These are phyloP conservation scores for Loriculus beryllinus DNA, from an alignment of 2,797 vertebrate genomes.

Conservation along the genomic window DNA sequence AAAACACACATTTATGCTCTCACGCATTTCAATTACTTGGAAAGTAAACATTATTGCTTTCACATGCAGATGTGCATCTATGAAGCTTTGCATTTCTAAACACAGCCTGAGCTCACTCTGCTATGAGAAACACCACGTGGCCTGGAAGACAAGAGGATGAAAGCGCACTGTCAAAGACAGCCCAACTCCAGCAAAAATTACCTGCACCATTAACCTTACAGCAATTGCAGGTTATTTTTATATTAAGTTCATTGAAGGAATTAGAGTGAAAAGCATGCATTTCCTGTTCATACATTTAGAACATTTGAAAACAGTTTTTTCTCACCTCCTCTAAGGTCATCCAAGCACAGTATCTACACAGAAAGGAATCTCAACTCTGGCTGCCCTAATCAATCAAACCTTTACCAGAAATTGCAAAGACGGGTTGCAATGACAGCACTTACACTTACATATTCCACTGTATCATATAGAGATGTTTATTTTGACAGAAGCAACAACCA, in stretches of 20 bases:
- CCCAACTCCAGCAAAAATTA: neutral
- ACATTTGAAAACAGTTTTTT: neutral
- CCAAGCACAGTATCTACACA: neutral
- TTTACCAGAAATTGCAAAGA: conserved; percentile 26
- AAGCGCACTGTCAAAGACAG: neutral
- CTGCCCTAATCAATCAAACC: conserved; percentile 31
- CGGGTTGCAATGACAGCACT: conserved; percentile 1
- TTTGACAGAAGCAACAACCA: neutral
- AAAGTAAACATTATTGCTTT: neutral
- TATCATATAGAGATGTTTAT: neutral
- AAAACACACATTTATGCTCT: neutral
- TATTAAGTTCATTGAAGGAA: conserved; percentile 14
- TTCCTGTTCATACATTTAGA: neutral
- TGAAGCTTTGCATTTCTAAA: neutral
- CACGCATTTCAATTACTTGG: neutral
- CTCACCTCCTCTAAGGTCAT: neutral
- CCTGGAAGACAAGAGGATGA: neutral
- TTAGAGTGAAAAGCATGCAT: conserved; percentile 3
- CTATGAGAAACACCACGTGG: neutral
- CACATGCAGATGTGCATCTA: neutral
- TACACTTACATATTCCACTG: neutral
- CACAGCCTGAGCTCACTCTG: neutral
- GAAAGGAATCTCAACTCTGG: neutral
- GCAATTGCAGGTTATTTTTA: conserved; percentile 14
- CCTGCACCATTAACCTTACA: neutral